Base-by-base conservation (phyloP, 2,113 vertebrate species). In the Lipotes vexillifer region DNA sequence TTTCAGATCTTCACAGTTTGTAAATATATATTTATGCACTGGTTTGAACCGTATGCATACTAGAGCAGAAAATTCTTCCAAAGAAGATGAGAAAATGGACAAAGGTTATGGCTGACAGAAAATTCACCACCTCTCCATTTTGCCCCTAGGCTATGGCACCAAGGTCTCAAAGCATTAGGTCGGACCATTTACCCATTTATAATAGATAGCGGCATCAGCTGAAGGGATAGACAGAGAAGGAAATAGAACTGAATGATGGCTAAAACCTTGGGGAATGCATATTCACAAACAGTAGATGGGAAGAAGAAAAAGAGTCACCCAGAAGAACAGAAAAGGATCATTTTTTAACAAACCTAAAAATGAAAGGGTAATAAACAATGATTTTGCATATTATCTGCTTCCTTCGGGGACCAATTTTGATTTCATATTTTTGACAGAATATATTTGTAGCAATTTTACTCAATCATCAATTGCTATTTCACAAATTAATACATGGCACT, bases 391-490 rank as follows among this genome's bases (percentile, higher is more conserved):
- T 65, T 63, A 68, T 49, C 74, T 83, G 41, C 17, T 38, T 91
- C 75, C 33, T 38, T 84, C 89, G 41, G 21, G 20, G 3, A 61
- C 14, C 27, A 66, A 74, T 92, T 94, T 88, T 83, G 4, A 97
- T 27, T 57, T 95, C n/a, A 77, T 38, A 92, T 93, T 85, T 84
- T 97, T 97, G 71, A n/a, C 38, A 95, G 13, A 87, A 52, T 93
- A 84, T 88, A 72, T 86, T 68, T 83, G 18, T 66, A 86, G 88
- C 17, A 66, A 65, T 97, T 88, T 78, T 80, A 71, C 21, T 31
- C 7, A 33, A 10, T 78, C 55, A 90, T 82, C 77, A 78, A 41
- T 82, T 95, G 41, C 11, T 83, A 23, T 65, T 49, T 89, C 63
- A 52, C 29, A 94, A 65, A 33, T 94, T 82, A 77, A 61, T 88